phyloP scores from a whole-genome alignment of 2,797 vertebrate species.

The Chelidonichthys spinosus region DNA sequence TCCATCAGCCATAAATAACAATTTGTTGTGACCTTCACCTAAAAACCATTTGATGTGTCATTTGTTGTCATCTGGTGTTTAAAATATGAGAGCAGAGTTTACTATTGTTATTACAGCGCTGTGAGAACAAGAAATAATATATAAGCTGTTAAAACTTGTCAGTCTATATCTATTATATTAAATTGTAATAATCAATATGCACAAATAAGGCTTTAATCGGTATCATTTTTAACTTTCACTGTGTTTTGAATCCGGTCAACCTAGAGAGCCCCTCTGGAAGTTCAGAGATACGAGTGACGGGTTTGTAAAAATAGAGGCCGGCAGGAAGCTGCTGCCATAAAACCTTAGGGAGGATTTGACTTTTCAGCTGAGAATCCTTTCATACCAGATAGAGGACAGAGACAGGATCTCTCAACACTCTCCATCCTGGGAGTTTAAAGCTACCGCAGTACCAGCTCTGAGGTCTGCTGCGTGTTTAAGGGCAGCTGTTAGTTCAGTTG shows the following conservation, averaged over 20 bases:
- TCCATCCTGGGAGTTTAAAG: conserved; percentile 16
- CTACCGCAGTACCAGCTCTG: background rate
- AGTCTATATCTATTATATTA: background rate
- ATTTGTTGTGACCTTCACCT: background rate
- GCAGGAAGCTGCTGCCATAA: conserved; percentile 19
- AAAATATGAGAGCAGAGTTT: background rate
- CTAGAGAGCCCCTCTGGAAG: background rate
- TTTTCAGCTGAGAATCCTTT: conserved; percentile 37
- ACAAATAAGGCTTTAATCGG: background rate
- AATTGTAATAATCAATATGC: background rate
- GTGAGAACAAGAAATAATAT: conserved; percentile 2
- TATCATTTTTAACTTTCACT: background rate
- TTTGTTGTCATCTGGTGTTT: background rate
- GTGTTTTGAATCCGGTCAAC: conserved; percentile 1
- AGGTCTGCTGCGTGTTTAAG: background rate
- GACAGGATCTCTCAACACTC: conserved; percentile 21
- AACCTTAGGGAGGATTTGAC: conserved; percentile 46
- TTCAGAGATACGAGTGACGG: conserved; percentile 23
- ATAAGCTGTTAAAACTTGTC: background rate
- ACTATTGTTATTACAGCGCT: background rate
- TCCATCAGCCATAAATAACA: background rate
- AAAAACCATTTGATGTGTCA: background rate
- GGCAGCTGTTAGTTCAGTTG: conserved; percentile 6
- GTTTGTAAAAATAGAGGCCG: conserved; percentile 23
- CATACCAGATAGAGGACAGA: conserved; percentile 41